phyloP scores from a whole-genome alignment of 2,888 invertebrate genomes.

The Apomyelois bistriatella region DNA sequence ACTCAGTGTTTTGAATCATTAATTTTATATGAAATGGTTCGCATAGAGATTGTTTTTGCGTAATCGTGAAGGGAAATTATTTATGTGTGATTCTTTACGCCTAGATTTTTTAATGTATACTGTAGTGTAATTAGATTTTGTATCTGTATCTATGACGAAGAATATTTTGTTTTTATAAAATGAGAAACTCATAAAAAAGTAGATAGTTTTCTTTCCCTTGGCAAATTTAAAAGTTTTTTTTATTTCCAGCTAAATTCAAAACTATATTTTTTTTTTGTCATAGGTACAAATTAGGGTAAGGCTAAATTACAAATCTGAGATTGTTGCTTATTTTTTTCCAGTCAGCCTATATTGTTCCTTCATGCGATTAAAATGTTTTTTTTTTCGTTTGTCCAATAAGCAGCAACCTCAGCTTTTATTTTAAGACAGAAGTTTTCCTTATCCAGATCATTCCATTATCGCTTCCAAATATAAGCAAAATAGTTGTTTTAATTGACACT shows the following conservation, averaged over 20 bases:
- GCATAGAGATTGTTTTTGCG: slow-evolving; percentile 66
- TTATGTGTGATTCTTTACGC: slow-evolving; percentile 76
- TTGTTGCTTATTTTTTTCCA: slow-evolving; percentile 31
- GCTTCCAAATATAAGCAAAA: slow-evolving; percentile 47
- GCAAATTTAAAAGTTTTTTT: too few relatives aligned
- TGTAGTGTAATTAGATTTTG: slow-evolving; percentile 62
- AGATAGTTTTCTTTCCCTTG: too few relatives aligned
- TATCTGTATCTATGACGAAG: slow-evolving; percentile 14
- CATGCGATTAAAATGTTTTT: slow-evolving; percentile 9
- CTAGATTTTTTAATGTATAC: slow-evolving; percentile 45
- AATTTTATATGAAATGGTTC: slow-evolving; percentile 49
- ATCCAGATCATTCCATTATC: slow-evolving; percentile 63
- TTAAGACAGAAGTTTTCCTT: slow-evolving; percentile 37
- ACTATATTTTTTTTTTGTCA: slow-evolving; percentile 12
- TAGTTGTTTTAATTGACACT: slow-evolving; percentile 1
- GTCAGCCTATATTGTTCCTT: slow-evolving; percentile 11
- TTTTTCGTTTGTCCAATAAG: slow-evolving; percentile 36
- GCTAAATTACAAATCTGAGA: slow-evolving; percentile 29
- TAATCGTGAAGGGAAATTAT: slow-evolving; percentile 68
- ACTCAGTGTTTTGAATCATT: slow-evolving; percentile 57
- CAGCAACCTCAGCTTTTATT: slow-evolving; percentile 51
- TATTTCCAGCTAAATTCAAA: too few relatives aligned
- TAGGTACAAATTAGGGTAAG: slow-evolving; percentile 27
- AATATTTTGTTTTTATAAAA: not conserved
- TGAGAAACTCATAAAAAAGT: too few relatives aligned